These are phyloP conservation scores for Mystacornis crossleyi DNA, from an alignment of 2,113 vertebrate genomes.

Conservation along the genomic window DNA sequence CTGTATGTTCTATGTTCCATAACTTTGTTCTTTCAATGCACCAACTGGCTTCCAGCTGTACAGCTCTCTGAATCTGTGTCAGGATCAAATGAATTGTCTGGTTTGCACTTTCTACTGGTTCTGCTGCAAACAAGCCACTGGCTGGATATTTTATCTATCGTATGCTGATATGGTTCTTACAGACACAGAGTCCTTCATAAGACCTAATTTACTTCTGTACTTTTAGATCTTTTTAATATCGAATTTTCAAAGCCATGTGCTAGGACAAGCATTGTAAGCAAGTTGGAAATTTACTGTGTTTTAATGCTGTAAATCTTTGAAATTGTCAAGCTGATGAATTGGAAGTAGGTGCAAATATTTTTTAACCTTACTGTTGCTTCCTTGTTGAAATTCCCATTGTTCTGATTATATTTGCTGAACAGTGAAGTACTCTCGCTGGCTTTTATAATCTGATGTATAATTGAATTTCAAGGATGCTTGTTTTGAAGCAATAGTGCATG, in stretches of 20 bases:
- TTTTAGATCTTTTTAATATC: background rate
- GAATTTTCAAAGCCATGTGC: background rate
- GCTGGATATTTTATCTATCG: background rate
- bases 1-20: rapidly evolving
- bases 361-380: background rate
- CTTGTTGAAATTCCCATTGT: background rate
- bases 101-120: background rate
- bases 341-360: background rate
- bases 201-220: background rate
- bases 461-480: background rate
- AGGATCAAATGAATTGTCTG: background rate
- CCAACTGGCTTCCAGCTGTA: background rate
- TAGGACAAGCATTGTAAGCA: background rate
- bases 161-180: background rate
- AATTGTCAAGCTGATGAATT: background rate
- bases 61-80: background rate
- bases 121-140: background rate
- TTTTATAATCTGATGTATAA: background rate
- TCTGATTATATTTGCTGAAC: background rate
- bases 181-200: background rate
- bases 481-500: background rate
- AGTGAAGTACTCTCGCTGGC: background rate
- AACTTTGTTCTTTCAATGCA: background rate
- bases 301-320: background rate
- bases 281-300: background rate